Evolutionary conservation across 2,113 vertebrate genomes (phyloP), one percentile per base, ranked within the genome.

Genomic region (Lepisosteus oculatus): DNA sequence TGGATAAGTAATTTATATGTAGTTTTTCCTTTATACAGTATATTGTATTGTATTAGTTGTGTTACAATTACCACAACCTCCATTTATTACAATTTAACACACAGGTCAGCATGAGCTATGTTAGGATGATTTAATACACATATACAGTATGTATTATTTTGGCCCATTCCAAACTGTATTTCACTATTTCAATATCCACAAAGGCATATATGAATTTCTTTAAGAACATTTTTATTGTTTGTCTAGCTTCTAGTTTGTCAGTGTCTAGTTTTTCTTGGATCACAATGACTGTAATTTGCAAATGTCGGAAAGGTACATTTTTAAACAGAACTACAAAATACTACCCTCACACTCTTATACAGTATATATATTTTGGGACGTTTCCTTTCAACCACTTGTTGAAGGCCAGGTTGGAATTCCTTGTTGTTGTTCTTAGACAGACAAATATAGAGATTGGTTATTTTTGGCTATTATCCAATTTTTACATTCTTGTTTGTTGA

Each of bases 291-390:
- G 12, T 59, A 69, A 43, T 69, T 69, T 11, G 59, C 41, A 59
- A 29, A 69, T 69, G 67, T 69, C 67, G 14, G 62, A 65, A 65
- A 65, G 9, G 3, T 12, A 65, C 42, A 44, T 6, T 59, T 69
- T 69, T 69, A 43, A 59, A 59, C 57, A 29, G 29, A 29, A 29
- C 29, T 29, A 29, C 29, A 29, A 29, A 29, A 29, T 29, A 29
- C 29, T 29, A 29, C 29, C 29, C 29, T 29, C 29, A 29, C 29
- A 29, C 29, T 29, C 29, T 29, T 29, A 29, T 29, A 29, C 29
- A 29, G 29, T 29, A 29, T 29, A 29, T 29, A 1, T 29, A 29
- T 55, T 56, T 55, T 6, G 3, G 9, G 51, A 55, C 0, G 29
- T 68, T 42, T 56, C 15, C 17, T 61, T 61, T 61, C 59, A 61